Percentiles rank a stretch among this genome's conserved stretches.
Conservation (phyloP, 1,140 invertebrate genomes). For the Calephelis nemesis region DNA sequence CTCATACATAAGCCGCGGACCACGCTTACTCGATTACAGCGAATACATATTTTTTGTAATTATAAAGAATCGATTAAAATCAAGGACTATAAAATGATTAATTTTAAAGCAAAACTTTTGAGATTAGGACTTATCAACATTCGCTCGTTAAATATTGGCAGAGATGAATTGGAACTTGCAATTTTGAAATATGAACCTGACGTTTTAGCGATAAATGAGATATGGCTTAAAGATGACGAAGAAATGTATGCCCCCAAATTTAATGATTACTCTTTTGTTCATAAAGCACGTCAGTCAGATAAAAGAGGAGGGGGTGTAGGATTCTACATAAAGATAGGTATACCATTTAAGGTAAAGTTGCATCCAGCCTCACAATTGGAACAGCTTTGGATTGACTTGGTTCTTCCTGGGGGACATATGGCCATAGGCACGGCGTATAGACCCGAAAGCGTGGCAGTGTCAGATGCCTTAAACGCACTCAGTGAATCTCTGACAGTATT, state of each 20-base stretch:
- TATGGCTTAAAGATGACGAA: no score
- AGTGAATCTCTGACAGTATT: constrained; percentile 27
- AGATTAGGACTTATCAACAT: constrained; percentile 34
- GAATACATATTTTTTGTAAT: no score
- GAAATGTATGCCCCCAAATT: no score
- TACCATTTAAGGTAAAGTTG: constrained; percentile 5
- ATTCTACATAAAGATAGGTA: constrained; percentile 27
- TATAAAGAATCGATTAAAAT: no score
- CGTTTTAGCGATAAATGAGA: constrained; percentile 33
- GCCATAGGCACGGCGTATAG: constrained; percentile 32
- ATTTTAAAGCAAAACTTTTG: constrained; percentile 16
- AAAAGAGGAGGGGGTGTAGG: constrained; percentile 33
- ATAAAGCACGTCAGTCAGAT: no score
- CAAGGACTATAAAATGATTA: background rate
- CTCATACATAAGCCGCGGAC: no score
- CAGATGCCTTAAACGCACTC: constrained; percentile 21
- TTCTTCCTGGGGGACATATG: constrained; percentile 6
- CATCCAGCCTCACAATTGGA: constrained; percentile 24
- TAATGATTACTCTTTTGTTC: no score
- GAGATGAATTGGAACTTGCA: constrained; percentile 25
- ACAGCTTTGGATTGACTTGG: constrained; percentile 33
- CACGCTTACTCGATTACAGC: no score
- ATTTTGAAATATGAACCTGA: constrained; percentile 19
- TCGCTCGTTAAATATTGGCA: constrained; percentile 28
- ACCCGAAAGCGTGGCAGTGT: constrained; percentile 17